Evolutionary conservation across 2,113 vertebrate genomes (phyloP), one percentile per base, ranked within the genome.

Genomic region (Climacteris rufus): DNA sequence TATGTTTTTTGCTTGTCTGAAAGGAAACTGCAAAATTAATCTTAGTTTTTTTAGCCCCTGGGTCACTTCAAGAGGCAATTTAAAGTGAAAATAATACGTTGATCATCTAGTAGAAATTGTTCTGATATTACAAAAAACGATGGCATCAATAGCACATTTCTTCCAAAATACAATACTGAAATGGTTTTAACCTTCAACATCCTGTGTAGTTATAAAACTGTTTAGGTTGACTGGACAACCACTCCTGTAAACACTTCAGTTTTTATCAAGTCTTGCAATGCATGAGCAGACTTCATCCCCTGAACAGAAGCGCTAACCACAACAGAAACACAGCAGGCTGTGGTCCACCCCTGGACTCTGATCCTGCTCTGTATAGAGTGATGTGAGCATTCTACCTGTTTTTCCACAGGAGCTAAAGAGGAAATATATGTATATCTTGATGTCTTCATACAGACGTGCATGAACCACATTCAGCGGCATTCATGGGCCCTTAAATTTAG

Each of bases 101-200:
- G 47, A 77, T 94, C 31, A 64, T 40, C 66, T 89, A 44, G 69
- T 56, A 90, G 64, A 90, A 92, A 92, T 77, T 75, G 65, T 64
- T 60, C 72, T 49, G 47, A 65, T 72, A 89, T 84, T 95, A 83
- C 87, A 56, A 95, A 87, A 95, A 96, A 87, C 0, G 31, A 75
- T 31, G 21, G 15, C 31, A 59, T 64, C 37, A 24, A 60, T 15
- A 80, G 11, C 22, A 39, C 71, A 71, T 71, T 87, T 87, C 37
- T 89, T 53, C 25, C 22, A 53, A 82, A 94, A 94, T 78, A 64
- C 22, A 75, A 57, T 23, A 72, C 27, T 69, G 35, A 86, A 85
- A 86, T 91, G 31, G 30, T 83, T 94, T 94, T 93, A 79, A 80
- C 84, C 88, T 96, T 95, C 85, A 90, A 28, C 40, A 85, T 61